Conservation (phyloP, 1,140 invertebrate genomes). For the Andrena cerasifolii region DNA sequence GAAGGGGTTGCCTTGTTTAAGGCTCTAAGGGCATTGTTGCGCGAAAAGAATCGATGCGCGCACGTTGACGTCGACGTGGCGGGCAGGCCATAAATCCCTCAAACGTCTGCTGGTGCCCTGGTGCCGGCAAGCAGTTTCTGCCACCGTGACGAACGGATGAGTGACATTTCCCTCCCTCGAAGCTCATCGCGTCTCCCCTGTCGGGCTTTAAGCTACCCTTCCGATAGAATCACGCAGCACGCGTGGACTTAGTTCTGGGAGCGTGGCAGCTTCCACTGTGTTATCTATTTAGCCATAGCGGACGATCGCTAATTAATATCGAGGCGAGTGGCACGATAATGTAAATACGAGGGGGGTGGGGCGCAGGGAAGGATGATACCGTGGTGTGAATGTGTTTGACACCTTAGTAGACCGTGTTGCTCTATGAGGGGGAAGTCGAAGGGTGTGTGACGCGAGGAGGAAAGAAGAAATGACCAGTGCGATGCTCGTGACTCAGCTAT, state of each 20-base stretch:
- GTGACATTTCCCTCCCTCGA: constrained; percentile 70
- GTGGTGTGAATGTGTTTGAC: too few relatives aligned
- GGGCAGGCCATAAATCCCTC: constrained; percentile 79
- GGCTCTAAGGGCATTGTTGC: not conserved
- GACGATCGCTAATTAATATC: too few relatives aligned
- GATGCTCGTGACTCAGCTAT: constrained; percentile 49
- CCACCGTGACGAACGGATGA: constrained; percentile 82
- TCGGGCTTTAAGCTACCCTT: not conserved
- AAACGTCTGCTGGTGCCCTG: constrained; percentile 81
- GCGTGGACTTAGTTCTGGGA: not conserved
- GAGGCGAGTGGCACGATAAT: not conserved
- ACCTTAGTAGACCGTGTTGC: too few relatives aligned
- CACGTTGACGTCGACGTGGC: constrained; percentile 51
- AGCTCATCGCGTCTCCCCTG: not conserved
- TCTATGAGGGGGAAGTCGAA: not conserved
- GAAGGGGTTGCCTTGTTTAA: not conserved
- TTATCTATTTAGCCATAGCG: too few relatives aligned
- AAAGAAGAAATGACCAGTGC: constrained; percentile 48
- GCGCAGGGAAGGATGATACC: too few relatives aligned
- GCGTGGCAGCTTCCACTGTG: not conserved
- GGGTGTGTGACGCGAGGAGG: not conserved
- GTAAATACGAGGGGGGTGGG: too few relatives aligned
- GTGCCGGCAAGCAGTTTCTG: constrained; percentile 77
- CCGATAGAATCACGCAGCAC: not conserved
- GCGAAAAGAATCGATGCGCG: constrained; percentile 19